phyloP scores from a whole-genome alignment of 1,140 invertebrate genomes.

The Chionoecetes opilio region DNA sequence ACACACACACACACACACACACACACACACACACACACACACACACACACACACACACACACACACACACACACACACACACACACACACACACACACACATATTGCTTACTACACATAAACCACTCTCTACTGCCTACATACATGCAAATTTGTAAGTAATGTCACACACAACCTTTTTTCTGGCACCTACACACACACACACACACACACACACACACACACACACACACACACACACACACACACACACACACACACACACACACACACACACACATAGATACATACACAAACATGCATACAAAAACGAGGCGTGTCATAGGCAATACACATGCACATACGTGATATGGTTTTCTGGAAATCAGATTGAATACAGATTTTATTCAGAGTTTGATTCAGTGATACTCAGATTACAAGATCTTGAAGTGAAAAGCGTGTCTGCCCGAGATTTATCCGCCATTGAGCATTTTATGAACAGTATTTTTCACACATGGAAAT shows the following conservation, averaged over 20 bases:
- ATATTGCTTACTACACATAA: neutral
- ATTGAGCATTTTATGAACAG: neutral
- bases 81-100: neutral
- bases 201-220: neutral
- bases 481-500: neutral
- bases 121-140: neutral
- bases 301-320: neutral
- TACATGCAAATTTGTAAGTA: neutral
- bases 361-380: neutral
- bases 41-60: neutral
- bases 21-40: slow-evolving; percentile 31
- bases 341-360: neutral
- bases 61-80: slow-evolving; percentile 38
- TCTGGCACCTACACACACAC: neutral
- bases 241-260: neutral
- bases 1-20: slow-evolving; percentile 46
- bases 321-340: neutral
- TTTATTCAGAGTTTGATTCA: neutral
- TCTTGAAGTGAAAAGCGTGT: neutral
- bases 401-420: neutral
- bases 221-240: neutral
- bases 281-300: neutral
- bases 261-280: neutral
- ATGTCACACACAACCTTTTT: slow-evolving; percentile 3
- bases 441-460: neutral